phyloP scores from a whole-genome alignment of 2,888 invertebrate genomes.

The Drosophila nr. fundita region DNA sequence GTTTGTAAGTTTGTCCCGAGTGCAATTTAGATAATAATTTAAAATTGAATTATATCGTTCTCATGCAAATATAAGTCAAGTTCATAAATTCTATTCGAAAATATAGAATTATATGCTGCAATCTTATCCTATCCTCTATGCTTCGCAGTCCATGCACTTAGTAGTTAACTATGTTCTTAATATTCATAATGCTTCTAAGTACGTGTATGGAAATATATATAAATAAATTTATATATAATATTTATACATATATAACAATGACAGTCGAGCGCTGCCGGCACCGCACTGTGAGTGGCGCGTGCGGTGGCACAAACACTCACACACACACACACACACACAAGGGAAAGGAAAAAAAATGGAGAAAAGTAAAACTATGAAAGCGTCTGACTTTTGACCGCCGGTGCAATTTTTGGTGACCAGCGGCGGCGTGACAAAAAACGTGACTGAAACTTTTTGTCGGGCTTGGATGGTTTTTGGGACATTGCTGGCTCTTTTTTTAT shows the following conservation, averaged over 20 bases:
- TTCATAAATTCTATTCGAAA: too few species aligned
- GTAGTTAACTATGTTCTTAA: conserved; percentile 1
- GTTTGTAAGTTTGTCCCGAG: not conserved
- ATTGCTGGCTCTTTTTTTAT: not conserved
- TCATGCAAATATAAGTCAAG: not conserved
- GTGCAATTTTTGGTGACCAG: conserved; percentile 63
- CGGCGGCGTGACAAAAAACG: conserved; percentile 67
- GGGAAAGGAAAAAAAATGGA: not conserved
- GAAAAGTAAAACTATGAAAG: conserved; percentile 38
- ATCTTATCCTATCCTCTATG: not conserved
- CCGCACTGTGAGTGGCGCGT: conserved; percentile 28
- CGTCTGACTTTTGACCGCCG: conserved; percentile 68
- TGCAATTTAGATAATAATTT: not conserved
- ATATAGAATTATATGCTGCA: too few species aligned
- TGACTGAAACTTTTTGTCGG: conserved; percentile 66
- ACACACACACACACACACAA: not conserved
- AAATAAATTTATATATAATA: not conserved
- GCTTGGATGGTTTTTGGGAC: conserved; percentile 21
- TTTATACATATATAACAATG: conserved; percentile 12
- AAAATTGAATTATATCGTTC: not conserved
- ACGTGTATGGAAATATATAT: conserved; percentile 20
- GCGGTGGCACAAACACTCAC: conserved; percentile 5
- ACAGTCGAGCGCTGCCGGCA: conserved; percentile 6
- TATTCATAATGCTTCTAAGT: conserved; percentile 13
- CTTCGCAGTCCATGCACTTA: not conserved